Percentiles rank a stretch among this genome's conserved stretches.
These are phyloP conservation scores for Alexandromys fortis DNA, from an alignment of 2,113 vertebrate species.

Conservation along the genomic window DNA sequence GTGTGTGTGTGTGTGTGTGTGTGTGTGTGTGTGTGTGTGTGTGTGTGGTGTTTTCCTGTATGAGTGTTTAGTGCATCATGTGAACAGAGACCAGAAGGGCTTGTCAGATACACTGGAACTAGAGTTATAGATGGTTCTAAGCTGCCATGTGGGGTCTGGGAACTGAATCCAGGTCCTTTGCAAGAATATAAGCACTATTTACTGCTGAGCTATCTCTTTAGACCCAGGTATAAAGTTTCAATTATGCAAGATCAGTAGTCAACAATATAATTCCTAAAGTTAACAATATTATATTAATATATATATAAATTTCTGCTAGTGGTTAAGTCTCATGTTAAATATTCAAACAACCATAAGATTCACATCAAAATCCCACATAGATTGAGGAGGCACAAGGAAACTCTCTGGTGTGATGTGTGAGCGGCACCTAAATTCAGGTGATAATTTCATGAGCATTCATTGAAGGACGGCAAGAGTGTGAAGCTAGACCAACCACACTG, in stretches of 20 bases:
- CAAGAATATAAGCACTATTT: background rate
- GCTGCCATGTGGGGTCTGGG: background rate
- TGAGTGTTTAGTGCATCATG: background rate
- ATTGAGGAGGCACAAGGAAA: background rate
- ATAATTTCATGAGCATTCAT: background rate
- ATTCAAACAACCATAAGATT: background rate
- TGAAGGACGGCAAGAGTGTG: background rate
- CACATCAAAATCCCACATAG: background rate
- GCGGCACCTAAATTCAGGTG: background rate
- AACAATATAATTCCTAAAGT: background rate
- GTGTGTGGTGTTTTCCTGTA: background rate
- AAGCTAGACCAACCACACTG: background rate
- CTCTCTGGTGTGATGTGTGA: background rate
- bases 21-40: background rate
- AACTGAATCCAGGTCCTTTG: background rate
- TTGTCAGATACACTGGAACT: background rate
- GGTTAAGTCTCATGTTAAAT: background rate
- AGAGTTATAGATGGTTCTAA: background rate
- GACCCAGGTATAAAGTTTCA: background rate
- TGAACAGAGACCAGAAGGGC: background rate
- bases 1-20: background rate
- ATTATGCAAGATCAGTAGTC: background rate
- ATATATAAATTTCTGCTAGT: background rate
- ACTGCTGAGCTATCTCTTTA: background rate
- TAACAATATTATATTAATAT: background rate